phyloP scores from a whole-genome alignment of 1,140 invertebrate genomes.

The Plectrocnemia conspersa region DNA sequence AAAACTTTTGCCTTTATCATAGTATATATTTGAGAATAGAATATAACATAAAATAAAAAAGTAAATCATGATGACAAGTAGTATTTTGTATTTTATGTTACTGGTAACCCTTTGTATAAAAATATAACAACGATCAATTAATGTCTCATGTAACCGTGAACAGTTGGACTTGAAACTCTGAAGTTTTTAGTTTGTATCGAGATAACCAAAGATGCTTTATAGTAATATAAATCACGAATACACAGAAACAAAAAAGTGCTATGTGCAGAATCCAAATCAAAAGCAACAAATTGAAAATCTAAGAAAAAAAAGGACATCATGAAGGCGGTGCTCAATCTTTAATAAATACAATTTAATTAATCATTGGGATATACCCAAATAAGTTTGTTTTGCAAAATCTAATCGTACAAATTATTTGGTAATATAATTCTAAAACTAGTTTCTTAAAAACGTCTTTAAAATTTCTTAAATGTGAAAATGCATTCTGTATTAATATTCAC shows the following conservation, averaged over 20 bases:
- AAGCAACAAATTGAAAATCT: conserved; percentile 24
- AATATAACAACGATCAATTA: background rate
- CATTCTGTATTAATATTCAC: no score
- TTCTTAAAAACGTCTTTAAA: background rate
- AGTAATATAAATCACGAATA: background rate
- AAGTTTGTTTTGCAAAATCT: background rate
- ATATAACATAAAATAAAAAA: no score
- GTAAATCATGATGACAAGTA: no score
- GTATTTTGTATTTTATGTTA: no score
- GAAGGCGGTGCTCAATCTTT: background rate
- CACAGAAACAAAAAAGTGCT: conserved; percentile 3
- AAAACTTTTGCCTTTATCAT: no score
- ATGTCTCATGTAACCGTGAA: background rate
- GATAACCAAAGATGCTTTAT: background rate
- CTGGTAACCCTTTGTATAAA: background rate
- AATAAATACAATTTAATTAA: background rate
- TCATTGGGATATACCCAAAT: no score
- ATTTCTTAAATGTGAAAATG: no score
- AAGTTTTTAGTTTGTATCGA: background rate
- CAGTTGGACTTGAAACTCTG: background rate
- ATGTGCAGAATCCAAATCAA: conserved; percentile 31
- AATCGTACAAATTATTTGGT: background rate
- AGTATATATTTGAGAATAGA: no score
- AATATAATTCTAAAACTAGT: background rate
- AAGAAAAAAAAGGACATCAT: conserved; percentile 1